Conservation (phyloP, 2,888 invertebrate genomes). For the Cephus spinipes region DNA sequence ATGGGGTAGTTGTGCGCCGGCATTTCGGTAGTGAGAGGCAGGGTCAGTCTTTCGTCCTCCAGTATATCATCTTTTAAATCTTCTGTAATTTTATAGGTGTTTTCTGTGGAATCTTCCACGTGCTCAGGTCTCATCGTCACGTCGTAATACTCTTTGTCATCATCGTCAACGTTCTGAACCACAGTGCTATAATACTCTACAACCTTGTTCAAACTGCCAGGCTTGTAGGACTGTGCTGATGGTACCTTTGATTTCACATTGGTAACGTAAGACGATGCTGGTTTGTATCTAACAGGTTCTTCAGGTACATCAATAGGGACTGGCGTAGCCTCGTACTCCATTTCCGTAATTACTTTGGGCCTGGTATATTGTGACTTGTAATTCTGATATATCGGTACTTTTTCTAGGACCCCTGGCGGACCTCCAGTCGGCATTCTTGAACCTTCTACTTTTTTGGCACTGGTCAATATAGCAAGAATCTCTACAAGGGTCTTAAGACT, state of each 20-base stretch:
- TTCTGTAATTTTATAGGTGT: slow-evolving; percentile 48
- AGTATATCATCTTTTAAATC: slow-evolving; percentile 41
- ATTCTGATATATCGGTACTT: slow-evolving; percentile 23
- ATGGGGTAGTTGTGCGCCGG: slow-evolving; percentile 36
- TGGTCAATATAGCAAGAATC: slow-evolving; percentile 77
- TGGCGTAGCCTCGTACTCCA: slow-evolving; percentile 52
- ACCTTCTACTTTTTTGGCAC: slow-evolving; percentile 63
- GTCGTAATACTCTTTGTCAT: neutral
- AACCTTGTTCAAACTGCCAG: slow-evolving; percentile 37
- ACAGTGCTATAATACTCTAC: slow-evolving; percentile 54
- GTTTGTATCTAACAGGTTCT: slow-evolving; percentile 27
- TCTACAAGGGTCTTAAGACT: slow-evolving; percentile 82
- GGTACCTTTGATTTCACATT: slow-evolving; percentile 27
- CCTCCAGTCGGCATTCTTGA: slow-evolving; percentile 40
- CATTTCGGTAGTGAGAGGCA: slow-evolving; percentile 37
- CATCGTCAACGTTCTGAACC: slow-evolving; percentile 45
- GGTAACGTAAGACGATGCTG: slow-evolving; percentile 28
- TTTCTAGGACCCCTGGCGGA: slow-evolving; percentile 16
- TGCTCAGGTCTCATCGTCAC: slow-evolving; percentile 8
- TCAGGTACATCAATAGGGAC: slow-evolving; percentile 33
- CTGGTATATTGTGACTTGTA: slow-evolving; percentile 34
- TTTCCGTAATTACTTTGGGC: slow-evolving; percentile 58
- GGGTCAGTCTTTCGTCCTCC: slow-evolving; percentile 41
- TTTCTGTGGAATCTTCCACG: slow-evolving; percentile 24
- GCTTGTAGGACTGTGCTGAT: slow-evolving; percentile 15